A percentile compares a stretch with the other conserved stretches of the same genome.
Evolutionary conservation across 2,888 invertebrate species (phyloP).

Genomic region (Biston stratarius): DNA sequence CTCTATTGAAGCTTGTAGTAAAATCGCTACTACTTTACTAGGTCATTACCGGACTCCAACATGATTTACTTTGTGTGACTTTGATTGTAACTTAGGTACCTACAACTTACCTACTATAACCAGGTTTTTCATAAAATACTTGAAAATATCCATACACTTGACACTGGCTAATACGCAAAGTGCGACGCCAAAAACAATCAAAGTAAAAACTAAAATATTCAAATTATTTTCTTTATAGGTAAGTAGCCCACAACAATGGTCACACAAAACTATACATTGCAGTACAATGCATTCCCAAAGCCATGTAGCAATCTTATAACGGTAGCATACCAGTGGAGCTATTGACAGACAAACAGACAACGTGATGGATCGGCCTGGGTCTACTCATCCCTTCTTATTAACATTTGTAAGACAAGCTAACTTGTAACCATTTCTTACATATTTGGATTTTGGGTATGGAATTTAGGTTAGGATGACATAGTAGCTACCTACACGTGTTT

Average conservation of each 20-base stretch:
- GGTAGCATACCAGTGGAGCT: slow-evolving; percentile 45
- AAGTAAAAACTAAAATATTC: neutral
- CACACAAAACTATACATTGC: slow-evolving; percentile 5
- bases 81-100: too few species aligned
- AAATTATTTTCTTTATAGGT: slow-evolving; percentile 8
- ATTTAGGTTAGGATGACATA: slow-evolving; percentile 5
- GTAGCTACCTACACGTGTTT: neutral
- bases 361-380: slow-evolving; percentile 58
- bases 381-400: slow-evolving; percentile 20
- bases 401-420: slow-evolving; percentile 27
- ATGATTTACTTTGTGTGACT: too few species aligned
- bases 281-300: slow-evolving; percentile 18
- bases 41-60: too few species aligned
- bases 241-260: neutral
- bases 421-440: slow-evolving; percentile 14
- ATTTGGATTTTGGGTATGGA: slow-evolving; percentile 7
- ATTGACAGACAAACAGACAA: slow-evolving; percentile 50
- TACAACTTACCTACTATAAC: too few species aligned
- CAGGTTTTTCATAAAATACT: too few species aligned
- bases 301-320: slow-evolving; percentile 36
- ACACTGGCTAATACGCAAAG: too few species aligned
- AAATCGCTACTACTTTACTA: too few species aligned
- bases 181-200: neutral
- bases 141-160: too few species aligned
- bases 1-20: too few species aligned